Percentiles rank a stretch among this genome's conserved stretches.
Evolutionary conservation across 2,888 invertebrate genomes (phyloP).

Genomic region (Petrolisthes cinctipes): DNA sequence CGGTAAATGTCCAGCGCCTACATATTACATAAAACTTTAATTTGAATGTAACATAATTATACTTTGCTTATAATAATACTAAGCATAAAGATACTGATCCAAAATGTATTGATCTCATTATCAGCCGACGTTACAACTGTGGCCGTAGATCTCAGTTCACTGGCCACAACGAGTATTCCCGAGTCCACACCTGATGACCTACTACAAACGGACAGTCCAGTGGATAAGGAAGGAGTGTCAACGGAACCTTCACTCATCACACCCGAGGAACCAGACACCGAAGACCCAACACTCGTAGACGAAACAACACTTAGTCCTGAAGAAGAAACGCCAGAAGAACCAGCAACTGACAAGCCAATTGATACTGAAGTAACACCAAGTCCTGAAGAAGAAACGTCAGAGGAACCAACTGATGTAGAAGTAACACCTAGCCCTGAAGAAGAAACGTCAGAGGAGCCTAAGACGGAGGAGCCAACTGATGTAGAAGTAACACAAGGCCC

Average conservation of each 20-base stretch:
- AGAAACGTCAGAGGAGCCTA: not conserved
- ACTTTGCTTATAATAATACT: too few species aligned
- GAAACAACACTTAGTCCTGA: slow-evolving; percentile 3
- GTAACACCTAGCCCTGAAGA: not conserved
- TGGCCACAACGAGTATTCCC: not conserved
- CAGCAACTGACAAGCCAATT: slow-evolving; percentile 17
- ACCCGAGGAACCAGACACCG: not conserved
- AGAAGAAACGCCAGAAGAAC: not conserved
- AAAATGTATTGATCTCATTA: not conserved
- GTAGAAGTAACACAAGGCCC: not conserved
- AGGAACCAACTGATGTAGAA: not conserved
- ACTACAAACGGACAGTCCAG: too few species aligned
- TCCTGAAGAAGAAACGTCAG: not conserved
- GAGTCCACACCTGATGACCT: not conserved
- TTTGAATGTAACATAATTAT: too few species aligned
- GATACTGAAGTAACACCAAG: not conserved
- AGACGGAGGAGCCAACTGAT: slow-evolving; percentile 12
- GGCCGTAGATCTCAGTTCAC: not conserved
- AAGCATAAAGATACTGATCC: not conserved
- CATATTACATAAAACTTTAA: too few species aligned
- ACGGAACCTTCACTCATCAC: not conserved
- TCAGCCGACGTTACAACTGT: slow-evolving; percentile 31
- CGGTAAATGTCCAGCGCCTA: too few species aligned
- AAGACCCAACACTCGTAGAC: slow-evolving; percentile 11
- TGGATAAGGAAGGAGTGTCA: not conserved